A percentile compares a stretch with the other conserved stretches of the same genome.
These are phyloP conservation scores for Cydia fagiglandana DNA, from an alignment of 1,140 invertebrate species.

Conservation along the genomic window DNA sequence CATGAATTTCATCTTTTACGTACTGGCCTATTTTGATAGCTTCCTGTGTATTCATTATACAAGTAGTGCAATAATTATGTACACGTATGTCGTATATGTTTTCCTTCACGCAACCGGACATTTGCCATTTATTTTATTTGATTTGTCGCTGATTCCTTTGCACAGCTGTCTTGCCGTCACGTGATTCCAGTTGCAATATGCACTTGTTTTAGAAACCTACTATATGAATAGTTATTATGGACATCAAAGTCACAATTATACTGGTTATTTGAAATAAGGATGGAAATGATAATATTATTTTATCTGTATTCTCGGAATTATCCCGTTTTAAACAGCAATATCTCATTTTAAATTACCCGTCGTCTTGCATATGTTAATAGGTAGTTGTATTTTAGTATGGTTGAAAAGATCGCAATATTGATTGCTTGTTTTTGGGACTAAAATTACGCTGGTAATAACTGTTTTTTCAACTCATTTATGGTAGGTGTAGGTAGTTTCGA, in stretches of 20 bases:
- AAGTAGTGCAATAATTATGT: too few species aligned
- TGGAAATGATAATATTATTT: conserved; percentile 32
- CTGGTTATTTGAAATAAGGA: background rate
- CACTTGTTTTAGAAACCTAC: too few species aligned
- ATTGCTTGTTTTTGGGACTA: too few species aligned
- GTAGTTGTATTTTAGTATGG: conserved; percentile 4
- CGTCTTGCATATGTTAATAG: conserved; percentile 2
- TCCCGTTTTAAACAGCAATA: conserved; percentile 44
- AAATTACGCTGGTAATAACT: too few species aligned
- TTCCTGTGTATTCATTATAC: too few species aligned
- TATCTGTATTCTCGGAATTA: conserved; percentile 45
- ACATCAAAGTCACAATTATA: background rate
- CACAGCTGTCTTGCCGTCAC: background rate
- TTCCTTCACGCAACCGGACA: background rate
- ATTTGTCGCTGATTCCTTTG: background rate
- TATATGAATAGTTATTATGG: background rate
- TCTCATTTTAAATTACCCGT: conserved; percentile 46
- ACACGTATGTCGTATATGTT: too few species aligned
- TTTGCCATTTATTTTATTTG: background rate
- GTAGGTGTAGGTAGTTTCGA: too few species aligned
- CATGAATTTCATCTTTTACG: too few species aligned
- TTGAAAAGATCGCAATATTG: too few species aligned
- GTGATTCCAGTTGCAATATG: background rate
- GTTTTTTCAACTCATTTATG: too few species aligned
- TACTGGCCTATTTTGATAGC: too few species aligned